Base-by-base conservation (phyloP, 2,113 vertebrate genomes). In the Pseudorectes ferrugineus region DNA sequence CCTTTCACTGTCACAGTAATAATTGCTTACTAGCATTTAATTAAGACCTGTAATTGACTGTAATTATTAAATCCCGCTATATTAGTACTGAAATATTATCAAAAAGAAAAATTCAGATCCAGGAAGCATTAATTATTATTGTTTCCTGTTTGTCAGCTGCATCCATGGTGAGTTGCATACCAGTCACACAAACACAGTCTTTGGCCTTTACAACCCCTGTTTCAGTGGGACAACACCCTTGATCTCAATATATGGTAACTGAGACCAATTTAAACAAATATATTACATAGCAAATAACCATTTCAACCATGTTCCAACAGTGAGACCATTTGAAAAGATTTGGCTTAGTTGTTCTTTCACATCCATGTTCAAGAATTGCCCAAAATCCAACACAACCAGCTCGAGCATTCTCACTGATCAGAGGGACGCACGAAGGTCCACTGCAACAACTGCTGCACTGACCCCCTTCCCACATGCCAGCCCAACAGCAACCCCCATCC, bases 371-470 rank as follows among this genome's bases (percentile, higher is more conserved):
- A 67, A 38, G 55, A 73, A 59, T 8, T 61, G 33, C 36, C 55
- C 61, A 1, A 76, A 80, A 81, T 15, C 21, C 73, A 55, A 6
- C 42, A 22, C 4, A 65, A 65, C 6, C 40, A 51, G 10, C n/a
- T 77, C 3, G 2, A 70, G 46, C 17, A 31, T 18, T 70, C 31
- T 23, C 54, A 13, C 19, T 26, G 45, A 25, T 8, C 13, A 80
- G 62, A 57, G n/a, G 14, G 13, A 17, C 13, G 20, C 4, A 14
- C 0, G 0, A 63, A 59, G 40, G 5, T n/a, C 17, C 25, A 33
- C 11, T 20, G 42, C 17, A 81, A 35, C 9, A 62, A 12, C 3
- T 13, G 26, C 23, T 45, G 33, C 19, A 4, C 19, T 31, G 51
- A 11, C 42, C 11, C 26, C 23, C 12, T 70, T 33, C 45, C 45